These are phyloP conservation scores for Aix galericulata DNA, from an alignment of 2,113 vertebrate species.

Conservation along the genomic window DNA sequence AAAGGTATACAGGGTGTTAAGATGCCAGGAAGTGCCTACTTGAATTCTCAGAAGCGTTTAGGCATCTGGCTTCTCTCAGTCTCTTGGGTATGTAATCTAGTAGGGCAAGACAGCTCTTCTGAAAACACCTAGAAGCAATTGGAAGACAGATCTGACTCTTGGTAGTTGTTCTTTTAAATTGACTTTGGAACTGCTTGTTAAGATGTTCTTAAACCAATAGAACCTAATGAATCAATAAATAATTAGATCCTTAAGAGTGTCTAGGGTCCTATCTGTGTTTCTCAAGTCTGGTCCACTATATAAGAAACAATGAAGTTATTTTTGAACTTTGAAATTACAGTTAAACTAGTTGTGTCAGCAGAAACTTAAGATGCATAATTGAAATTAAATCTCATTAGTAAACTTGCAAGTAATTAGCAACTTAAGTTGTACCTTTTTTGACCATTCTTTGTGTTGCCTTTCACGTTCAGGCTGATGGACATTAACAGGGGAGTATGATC, in stretches of 20 bases:
- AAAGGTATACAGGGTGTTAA: rapidly evolving
- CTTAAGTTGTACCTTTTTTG: neutral
- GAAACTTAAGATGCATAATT: neutral
- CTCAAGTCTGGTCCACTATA: neutral
- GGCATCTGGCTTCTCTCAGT: neutral
- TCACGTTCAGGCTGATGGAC: neutral
- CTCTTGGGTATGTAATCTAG: neutral
- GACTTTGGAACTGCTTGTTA: neutral
- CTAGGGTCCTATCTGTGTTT: neutral
- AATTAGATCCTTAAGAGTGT: neutral
- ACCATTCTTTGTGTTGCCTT: neutral
- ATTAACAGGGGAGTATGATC: neutral
- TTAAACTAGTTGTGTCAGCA: neutral
- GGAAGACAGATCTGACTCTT: neutral
- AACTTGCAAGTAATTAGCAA: neutral
- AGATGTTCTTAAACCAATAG: neutral
- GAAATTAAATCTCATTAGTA: neutral
- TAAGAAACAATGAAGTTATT: neutral
- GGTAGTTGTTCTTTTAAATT: neutral
- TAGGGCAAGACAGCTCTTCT: neutral
- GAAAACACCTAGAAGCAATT: neutral
- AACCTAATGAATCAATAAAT: neutral
- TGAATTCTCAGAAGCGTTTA: neutral
- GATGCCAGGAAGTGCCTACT: rapidly evolving
- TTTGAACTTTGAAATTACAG: neutral